A percentile compares a stretch with the other conserved stretches of the same genome.
phyloP scores from a whole-genome alignment of 1,140 invertebrate species.

The Camponotus pennsylvanicus region DNA sequence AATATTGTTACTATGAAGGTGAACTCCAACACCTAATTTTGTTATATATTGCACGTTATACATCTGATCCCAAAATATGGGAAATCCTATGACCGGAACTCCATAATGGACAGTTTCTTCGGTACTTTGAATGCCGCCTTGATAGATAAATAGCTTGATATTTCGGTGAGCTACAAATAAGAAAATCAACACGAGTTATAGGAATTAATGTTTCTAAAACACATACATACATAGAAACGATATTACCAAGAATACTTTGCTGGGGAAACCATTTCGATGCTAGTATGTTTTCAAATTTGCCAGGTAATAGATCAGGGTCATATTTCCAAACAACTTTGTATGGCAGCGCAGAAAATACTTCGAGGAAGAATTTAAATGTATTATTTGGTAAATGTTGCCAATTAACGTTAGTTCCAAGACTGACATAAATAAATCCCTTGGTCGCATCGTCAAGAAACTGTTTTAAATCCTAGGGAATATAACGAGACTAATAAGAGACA shows the following conservation, averaged over 20 bases:
- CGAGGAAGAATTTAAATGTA: constrained; percentile 80
- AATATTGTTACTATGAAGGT: constrained; percentile 51
- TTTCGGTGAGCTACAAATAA: constrained; percentile 80
- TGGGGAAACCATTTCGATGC: constrained; percentile 83
- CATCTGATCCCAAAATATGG: constrained; percentile 77
- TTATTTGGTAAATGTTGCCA: constrained; percentile 75
- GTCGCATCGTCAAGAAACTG: constrained; percentile 83
- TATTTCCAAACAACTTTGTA: constrained; percentile 79
- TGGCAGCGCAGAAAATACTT: constrained; percentile 83
- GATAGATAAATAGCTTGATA: constrained; percentile 85
- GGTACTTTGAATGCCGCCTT: constrained; percentile 86
- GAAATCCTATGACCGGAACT: constrained; percentile 84
- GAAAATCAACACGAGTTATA: constrained; percentile 6
- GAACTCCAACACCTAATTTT: constrained; percentile 59
- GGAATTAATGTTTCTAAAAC: not conserved
- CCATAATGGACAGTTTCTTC: constrained; percentile 84
- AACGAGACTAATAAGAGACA: not conserved
- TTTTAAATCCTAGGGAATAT: constrained; percentile 81
- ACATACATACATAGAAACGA: not conserved
- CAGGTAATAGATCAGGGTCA: constrained; percentile 24
- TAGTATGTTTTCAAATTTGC: constrained; percentile 76
- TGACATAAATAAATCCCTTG: constrained; percentile 88
- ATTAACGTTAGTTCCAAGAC: constrained; percentile 85
- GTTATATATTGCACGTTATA: constrained; percentile 65
- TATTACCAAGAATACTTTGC: constrained; percentile 78